Evolutionary conservation across 2,797 vertebrate species (phyloP).

Genomic region (Eupleurogrammus muticus): DNA sequence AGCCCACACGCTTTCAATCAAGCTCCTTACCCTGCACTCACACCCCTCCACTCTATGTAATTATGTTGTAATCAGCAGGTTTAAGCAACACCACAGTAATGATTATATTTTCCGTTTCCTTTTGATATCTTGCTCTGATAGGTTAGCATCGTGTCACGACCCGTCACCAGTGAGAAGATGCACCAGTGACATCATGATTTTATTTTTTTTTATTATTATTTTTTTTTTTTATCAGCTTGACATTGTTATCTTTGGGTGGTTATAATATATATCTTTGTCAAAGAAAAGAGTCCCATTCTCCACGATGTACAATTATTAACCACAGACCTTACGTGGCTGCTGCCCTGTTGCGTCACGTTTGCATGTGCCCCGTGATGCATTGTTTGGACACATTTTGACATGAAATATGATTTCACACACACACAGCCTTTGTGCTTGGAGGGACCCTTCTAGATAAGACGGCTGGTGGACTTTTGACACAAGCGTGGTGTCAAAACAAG

Average conservation of each 20-base stretch:
- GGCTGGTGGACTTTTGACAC: constrained; percentile 50
- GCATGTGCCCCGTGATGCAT: constrained; percentile 15
- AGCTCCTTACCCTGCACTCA: constrained; percentile 38
- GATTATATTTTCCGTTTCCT: constrained; percentile 53
- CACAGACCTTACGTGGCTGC: constrained; percentile 1
- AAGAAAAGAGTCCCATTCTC: constrained; percentile 46
- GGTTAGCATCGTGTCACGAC: constrained; percentile 28
- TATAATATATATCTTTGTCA: constrained; percentile 28
- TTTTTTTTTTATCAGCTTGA: not conserved
- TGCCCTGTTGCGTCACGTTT: constrained; percentile 49
- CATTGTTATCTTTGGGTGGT: constrained; percentile 22
- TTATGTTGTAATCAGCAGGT: constrained; percentile 54
- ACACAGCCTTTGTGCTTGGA: constrained; percentile 6
- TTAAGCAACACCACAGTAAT: constrained; percentile 6
- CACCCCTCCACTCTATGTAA: constrained; percentile 31
- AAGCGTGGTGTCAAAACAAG: not conserved
- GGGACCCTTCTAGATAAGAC: constrained; percentile 30
- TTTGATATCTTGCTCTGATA: constrained; percentile 18
- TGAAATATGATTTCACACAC: constrained; percentile 52
- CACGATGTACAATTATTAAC: constrained; percentile 68
- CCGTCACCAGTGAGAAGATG: constrained; percentile 30
- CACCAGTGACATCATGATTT: too few species aligned
- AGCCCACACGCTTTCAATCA: constrained; percentile 65
- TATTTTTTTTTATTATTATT: not conserved
- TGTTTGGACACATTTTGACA: constrained; percentile 53